Conservation (phyloP, 2,888 invertebrate genomes). For the Microplitis deprimator region DNA sequence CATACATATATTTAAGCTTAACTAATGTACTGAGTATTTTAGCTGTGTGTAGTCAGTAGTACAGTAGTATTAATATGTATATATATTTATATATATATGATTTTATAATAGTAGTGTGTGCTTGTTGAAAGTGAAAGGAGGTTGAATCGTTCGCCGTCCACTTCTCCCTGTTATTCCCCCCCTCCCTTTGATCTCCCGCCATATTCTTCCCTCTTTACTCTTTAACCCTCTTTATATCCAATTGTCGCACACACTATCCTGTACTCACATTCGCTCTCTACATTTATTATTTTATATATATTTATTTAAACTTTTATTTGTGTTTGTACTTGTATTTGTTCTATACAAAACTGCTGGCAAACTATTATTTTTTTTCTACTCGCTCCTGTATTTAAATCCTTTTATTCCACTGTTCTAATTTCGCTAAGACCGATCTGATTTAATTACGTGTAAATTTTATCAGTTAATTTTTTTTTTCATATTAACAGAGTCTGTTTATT, state of each 20-base stretch:
- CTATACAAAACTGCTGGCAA: too few species aligned
- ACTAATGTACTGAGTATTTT: constrained; percentile 47
- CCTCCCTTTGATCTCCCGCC: constrained; percentile 64
- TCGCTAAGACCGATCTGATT: background rate
- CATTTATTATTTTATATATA: background rate
- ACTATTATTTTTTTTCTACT: too few species aligned
- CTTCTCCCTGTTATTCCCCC: constrained; percentile 59
- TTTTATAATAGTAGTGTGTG: constrained; percentile 42
- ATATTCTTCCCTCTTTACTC: constrained; percentile 24
- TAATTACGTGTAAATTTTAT: constrained; percentile 24
- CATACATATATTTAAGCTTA: constrained; percentile 23
- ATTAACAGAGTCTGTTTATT: too few species aligned
- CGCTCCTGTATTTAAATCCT: too few species aligned
- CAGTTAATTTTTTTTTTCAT: constrained; percentile 3
- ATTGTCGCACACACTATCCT: constrained; percentile 44
- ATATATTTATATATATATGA: background rate
- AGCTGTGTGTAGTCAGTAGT: constrained; percentile 49
- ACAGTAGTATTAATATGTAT: constrained; percentile 14
- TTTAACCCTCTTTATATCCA: constrained; percentile 33
- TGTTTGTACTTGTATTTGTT: background rate
- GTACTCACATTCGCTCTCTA: constrained; percentile 42
- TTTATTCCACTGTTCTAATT: too few species aligned
- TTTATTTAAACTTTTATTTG: background rate
- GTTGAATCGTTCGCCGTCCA: constrained; percentile 69
- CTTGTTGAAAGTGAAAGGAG: constrained; percentile 72